Base-by-base conservation (phyloP, 2,888 invertebrate species). In the Arenicola marina region DNA sequence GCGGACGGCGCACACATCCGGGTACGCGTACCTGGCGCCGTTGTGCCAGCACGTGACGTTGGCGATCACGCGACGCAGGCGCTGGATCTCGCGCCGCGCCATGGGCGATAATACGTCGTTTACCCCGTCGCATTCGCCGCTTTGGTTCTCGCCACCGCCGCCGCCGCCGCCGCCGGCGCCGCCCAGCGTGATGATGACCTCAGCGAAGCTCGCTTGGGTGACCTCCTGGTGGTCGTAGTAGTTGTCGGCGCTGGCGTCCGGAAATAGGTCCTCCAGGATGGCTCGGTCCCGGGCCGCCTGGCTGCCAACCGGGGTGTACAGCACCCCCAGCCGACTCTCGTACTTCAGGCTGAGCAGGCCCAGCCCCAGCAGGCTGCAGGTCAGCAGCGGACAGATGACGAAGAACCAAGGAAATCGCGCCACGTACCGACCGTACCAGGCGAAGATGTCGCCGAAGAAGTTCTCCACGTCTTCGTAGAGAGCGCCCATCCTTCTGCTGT, bases 291-390 rank as follows among this genome's bases (percentile, higher is more conserved):
- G 62, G 18, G 61, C 54, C 4, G 77, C 73, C 24, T 69, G 72
- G 59, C 75, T 74, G 45, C 69, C 72, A n/a, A 68, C 69, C 2
- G 77, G 76, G 2, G 74, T 69, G 57, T 75, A 75, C 1, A 77
- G 65, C 7, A 62, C 63, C 28, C 71, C 70, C 7, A 76, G 57
- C 51, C 73, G 68, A 7, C 66, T 70, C 26, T 73, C 76, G 3
- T 65, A 59, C 11, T 65, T 51, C n/a, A 77, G 31, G 31, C 51
- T 62, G 31, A 71, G 53, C 32, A 71, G 34, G 0, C 71, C 71
- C 34, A 69, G 58, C 4, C 61, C 73, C 21, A 60, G 66, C 15
- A 67, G 73, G 56, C 59, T 68, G 61, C 54, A 76, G 48, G 56
- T 31, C 29, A 65, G 28, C n/a, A 69, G 43, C 11, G 70, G 66